phyloP scores from a whole-genome alignment of 2,888 invertebrate species.

The Tipula vernalis region DNA sequence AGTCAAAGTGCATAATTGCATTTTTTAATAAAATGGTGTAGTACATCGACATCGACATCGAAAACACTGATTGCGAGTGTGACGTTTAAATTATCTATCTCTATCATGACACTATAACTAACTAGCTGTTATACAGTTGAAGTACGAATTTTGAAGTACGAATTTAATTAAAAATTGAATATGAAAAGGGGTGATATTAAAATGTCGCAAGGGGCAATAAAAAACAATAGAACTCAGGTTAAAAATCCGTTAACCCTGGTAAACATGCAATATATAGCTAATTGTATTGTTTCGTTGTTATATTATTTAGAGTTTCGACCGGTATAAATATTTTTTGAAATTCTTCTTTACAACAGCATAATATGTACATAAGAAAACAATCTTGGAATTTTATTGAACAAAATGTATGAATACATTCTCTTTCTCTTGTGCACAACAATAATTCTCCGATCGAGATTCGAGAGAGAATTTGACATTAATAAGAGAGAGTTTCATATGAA shows the following conservation, averaged over 20 bases:
- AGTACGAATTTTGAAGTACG: no score
- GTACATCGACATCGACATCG: no score
- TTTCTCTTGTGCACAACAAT: neutral
- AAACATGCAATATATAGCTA: neutral
- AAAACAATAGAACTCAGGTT: neutral
- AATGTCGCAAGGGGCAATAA: neutral
- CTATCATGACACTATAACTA: no score
- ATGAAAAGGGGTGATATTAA: no score
- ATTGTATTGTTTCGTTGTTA: neutral
- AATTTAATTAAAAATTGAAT: no score
- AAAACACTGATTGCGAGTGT: no score
- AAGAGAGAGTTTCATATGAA: no score
- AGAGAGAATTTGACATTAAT: neutral
- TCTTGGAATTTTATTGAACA: neutral
- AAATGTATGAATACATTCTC: neutral
- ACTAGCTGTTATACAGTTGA: no score
- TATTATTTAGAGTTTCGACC: neutral
- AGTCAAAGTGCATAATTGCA: no score
- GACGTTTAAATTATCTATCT: no score
- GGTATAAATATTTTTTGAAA: neutral
- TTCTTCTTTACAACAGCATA: neutral
- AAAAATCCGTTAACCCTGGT: neutral
- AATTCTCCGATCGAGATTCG: neutral
- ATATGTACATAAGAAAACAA: neutral
- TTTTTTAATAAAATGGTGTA: no score